These are phyloP conservation scores for Lethrus apterus DNA, from an alignment of 1,140 invertebrate species.

Conservation along the genomic window DNA sequence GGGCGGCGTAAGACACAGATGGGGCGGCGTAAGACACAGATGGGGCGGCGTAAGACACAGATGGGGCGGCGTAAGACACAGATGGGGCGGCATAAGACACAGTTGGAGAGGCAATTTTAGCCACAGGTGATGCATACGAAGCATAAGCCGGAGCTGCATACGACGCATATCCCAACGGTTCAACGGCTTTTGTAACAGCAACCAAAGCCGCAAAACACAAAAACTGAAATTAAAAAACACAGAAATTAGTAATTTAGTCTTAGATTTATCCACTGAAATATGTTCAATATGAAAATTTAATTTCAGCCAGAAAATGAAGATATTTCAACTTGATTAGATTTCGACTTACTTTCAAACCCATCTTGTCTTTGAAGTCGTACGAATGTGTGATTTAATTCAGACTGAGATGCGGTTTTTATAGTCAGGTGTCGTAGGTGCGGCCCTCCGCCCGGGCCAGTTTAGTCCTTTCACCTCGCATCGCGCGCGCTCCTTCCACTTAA, in stretches of 20 bases:
- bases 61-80: not conserved
- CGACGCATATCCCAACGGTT: conserved; percentile 7
- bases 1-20: not conserved
- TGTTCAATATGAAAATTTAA: too few relatives aligned
- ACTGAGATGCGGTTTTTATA: too few relatives aligned
- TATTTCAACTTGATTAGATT: too few relatives aligned
- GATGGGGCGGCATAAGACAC: conserved; percentile 2
- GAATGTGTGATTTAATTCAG: too few relatives aligned
- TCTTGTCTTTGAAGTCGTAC: too few relatives aligned
- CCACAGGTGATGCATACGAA: not conserved
- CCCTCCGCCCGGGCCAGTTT: too few relatives aligned
- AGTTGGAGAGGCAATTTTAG: not conserved
- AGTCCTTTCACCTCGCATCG: too few relatives aligned
- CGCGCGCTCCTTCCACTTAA: too few relatives aligned
- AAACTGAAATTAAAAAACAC: conserved; percentile 1
- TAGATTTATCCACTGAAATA: too few relatives aligned
- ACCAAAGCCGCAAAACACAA: conserved; percentile 4
- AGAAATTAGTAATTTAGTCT: not conserved
- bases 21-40: not conserved
- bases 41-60: not conserved
- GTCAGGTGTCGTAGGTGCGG: too few relatives aligned
- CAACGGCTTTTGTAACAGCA: not conserved
- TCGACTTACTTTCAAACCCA: too few relatives aligned
- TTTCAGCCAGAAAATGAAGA: too few relatives aligned
- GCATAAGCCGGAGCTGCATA: conserved; percentile 6